phyloP scores from a whole-genome alignment of 1,140 invertebrate species.

The Drosophila kikkawai region DNA sequence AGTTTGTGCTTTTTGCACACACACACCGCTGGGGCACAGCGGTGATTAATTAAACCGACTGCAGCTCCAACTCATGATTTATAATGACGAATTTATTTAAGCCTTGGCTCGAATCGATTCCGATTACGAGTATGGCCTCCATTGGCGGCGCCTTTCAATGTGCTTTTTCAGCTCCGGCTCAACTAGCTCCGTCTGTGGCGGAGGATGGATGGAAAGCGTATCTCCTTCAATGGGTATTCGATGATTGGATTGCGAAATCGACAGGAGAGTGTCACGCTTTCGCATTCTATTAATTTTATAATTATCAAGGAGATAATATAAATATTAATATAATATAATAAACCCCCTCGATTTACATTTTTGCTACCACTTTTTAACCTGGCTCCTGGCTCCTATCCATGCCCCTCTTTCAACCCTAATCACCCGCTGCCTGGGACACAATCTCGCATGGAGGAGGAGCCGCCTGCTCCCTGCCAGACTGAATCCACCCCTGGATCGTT shows the following conservation, averaged over 20 bases:
- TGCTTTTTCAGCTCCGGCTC: conserved; percentile 47
- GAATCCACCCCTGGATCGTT: background rate
- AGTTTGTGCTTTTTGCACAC: conserved; percentile 65
- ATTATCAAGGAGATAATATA: background rate
- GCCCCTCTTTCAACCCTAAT: conserved; percentile 9
- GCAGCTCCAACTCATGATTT: conserved; percentile 70
- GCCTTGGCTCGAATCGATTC: conserved; percentile 55
- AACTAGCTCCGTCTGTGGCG: background rate
- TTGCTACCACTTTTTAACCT: conserved; percentile 3
- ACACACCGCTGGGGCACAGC: conserved; percentile 68
- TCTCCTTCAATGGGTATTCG: background rate
- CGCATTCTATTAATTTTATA: background rate
- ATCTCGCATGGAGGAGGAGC: conserved; percentile 22
- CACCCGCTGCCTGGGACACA: conserved; percentile 32
- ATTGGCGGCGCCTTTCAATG: conserved; percentile 59
- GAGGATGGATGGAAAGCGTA: conserved; percentile 4
- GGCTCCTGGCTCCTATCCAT: background rate
- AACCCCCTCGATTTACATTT: background rate
- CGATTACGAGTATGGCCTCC: conserved; percentile 60
- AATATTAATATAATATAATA: no score
- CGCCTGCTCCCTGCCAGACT: conserved; percentile 10
- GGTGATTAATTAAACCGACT: conserved; percentile 52
- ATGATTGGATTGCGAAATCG: conserved; percentile 10
- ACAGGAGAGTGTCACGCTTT: conserved; percentile 11
- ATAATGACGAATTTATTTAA: conserved; percentile 84